Percentiles rank a stretch among this genome's conserved stretches.
phyloP scores from a whole-genome alignment of 30 jellyfish, hydroid and myxozoan genomes.

The Cassiopea andromeda region DNA sequence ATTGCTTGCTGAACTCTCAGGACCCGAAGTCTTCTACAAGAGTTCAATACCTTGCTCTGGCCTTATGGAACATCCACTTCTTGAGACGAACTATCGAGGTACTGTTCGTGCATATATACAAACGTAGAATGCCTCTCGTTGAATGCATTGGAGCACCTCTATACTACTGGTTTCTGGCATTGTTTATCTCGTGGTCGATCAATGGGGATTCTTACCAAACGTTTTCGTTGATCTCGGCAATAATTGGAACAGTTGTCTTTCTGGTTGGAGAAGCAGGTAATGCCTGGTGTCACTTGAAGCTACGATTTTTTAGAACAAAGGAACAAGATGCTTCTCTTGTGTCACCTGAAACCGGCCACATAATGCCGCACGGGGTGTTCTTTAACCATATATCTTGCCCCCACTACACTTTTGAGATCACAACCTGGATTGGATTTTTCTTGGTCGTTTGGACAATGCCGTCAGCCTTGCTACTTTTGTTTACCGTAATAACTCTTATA shows the following conservation, averaged over 20 bases:
- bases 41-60: constrained; percentile 37
- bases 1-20: constrained; percentile 19
- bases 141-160: constrained; percentile 91
- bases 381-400: constrained; percentile 78
- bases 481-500: constrained; percentile 71
- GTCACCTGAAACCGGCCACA: constrained; percentile 73
- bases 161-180: constrained; percentile 85
- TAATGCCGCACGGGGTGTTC: constrained; percentile 72
- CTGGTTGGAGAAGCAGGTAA: constrained; percentile 83
- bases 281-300: constrained; percentile 71
- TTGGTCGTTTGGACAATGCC: constrained; percentile 78
- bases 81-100: constrained; percentile 82
- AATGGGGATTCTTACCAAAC: constrained; percentile 13
- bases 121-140: constrained; percentile 79
- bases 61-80: constrained; percentile 78
- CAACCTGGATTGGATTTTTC: constrained; percentile 85
- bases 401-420: constrained; percentile 84
- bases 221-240: constrained; percentile 7
- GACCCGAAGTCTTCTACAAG: background rate
- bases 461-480: constrained; percentile 55
- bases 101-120: constrained; percentile 80
- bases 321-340: constrained; percentile 17
- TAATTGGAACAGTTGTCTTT: constrained; percentile 64
- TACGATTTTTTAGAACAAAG: constrained; percentile 74
- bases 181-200: constrained; percentile 76